Percentiles rank a stretch among this genome's conserved stretches.
These are phyloP conservation scores for Pangasianodon hypophthalmus DNA, from an alignment of 2,113 vertebrate genomes.

Conservation along the genomic window DNA sequence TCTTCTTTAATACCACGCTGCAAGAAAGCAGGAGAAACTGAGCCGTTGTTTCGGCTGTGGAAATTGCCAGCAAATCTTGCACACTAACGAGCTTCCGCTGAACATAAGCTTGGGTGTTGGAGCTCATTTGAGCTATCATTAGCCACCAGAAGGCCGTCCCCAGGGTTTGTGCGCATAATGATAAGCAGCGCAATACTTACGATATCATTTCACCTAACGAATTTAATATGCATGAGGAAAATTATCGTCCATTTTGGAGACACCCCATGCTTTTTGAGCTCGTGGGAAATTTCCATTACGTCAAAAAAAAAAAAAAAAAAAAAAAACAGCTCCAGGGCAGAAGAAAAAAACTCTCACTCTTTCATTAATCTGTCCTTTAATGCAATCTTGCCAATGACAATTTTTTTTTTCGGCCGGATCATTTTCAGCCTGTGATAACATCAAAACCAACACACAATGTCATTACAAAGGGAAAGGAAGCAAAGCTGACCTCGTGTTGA, in stretches of 20 bases:
- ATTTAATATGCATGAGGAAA: constrained; percentile 1
- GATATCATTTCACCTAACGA: neutral
- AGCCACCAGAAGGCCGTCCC: neutral
- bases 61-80: constrained; percentile 49
- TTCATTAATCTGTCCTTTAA: constrained; percentile 36
- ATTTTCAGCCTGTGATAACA: neutral
- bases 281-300: too few relatives aligned
- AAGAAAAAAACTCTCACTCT: constrained; percentile 13
- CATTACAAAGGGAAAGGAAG: constrained; percentile 31
- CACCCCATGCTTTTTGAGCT: neutral
- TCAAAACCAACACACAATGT: neutral
- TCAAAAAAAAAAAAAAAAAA: neutral
- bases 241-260: neutral
- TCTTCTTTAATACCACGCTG: constrained; percentile 66
- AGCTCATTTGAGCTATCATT: constrained; percentile 24
- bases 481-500: constrained; percentile 17
- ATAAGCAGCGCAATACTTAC: neutral
- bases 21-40: constrained; percentile 48
- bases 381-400: neutral
- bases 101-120: neutral
- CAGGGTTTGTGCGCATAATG: neutral
- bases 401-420: neutral
- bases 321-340: neutral
- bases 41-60: constrained; percentile 39
- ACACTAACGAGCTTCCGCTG: constrained; percentile 20